Evolutionary conservation across 2,888 invertebrate species (phyloP).

Genomic region (Diadromus collaris): DNA sequence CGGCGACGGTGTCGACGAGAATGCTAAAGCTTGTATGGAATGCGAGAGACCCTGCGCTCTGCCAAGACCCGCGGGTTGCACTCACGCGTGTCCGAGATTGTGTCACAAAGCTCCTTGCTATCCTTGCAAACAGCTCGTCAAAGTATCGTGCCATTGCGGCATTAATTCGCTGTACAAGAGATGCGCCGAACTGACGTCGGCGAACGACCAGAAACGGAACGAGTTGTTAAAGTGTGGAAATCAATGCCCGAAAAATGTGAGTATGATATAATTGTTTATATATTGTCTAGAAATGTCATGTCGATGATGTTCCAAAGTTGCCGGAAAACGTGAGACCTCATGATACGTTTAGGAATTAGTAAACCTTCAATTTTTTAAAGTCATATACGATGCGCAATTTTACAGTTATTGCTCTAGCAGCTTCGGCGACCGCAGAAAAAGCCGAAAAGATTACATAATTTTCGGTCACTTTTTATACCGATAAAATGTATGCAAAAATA

Average conservation of each 20-base stretch:
- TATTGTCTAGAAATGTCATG: too few species aligned
- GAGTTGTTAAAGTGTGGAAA: slow-evolving; percentile 86
- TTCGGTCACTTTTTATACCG: too few species aligned
- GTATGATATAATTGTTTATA: slow-evolving; percentile 63
- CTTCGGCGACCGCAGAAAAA: too few species aligned
- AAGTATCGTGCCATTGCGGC: slow-evolving; percentile 91
- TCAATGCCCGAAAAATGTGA: slow-evolving; percentile 91
- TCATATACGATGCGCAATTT: too few species aligned
- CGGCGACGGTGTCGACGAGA: slow-evolving; percentile 35
- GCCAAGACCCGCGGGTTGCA: slow-evolving; percentile 87
- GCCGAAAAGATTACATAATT: too few species aligned
- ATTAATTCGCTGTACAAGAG: slow-evolving; percentile 88
- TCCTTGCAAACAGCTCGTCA: slow-evolving; percentile 87
- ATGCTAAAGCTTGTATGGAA: slow-evolving; percentile 79
- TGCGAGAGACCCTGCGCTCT: slow-evolving; percentile 84
- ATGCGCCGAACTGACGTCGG: slow-evolving; percentile 85
- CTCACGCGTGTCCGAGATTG: slow-evolving; percentile 86
- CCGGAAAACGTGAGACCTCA: too few species aligned
- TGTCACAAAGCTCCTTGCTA: slow-evolving; percentile 90
- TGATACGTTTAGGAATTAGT: too few species aligned
- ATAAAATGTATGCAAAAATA: too few species aligned
- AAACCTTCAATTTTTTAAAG: too few species aligned
- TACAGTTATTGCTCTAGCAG: too few species aligned
- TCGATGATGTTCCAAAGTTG: too few species aligned
- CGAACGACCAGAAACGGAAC: slow-evolving; percentile 80